These are phyloP conservation scores for Agrilus cyanescens DNA, from an alignment of 2,888 invertebrate genomes.

Conservation along the genomic window DNA sequence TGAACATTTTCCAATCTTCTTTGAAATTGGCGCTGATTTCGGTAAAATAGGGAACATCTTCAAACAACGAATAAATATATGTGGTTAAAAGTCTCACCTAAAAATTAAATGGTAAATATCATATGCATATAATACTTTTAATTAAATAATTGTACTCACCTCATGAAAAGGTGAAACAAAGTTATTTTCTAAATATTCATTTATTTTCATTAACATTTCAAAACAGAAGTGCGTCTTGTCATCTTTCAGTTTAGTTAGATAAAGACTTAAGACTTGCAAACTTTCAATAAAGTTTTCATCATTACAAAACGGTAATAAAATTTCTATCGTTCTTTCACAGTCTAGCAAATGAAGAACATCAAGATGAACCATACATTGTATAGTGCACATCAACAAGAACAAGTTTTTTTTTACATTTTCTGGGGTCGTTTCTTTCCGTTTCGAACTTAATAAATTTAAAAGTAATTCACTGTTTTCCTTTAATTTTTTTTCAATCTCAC, in stretches of 20 bases:
- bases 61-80: slow-evolving; percentile 61
- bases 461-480: slow-evolving; percentile 16
- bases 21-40: slow-evolving; percentile 16
- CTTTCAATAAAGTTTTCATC: slow-evolving; percentile 38
- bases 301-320: slow-evolving; percentile 36
- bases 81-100: slow-evolving; percentile 58
- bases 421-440: slow-evolving; percentile 27
- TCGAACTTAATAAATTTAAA: slow-evolving; percentile 14
- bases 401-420: slow-evolving; percentile 23
- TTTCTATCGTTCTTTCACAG: slow-evolving; percentile 35
- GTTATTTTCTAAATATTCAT: slow-evolving; percentile 45
- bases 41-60: slow-evolving; percentile 36
- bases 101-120: slow-evolving; percentile 3
- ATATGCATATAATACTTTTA: slow-evolving; percentile 6
- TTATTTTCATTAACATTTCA: slow-evolving; percentile 37
- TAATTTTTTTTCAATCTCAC: slow-evolving; percentile 20
- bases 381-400: slow-evolving; percentile 43
- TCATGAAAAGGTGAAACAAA: slow-evolving; percentile 57
- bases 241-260: slow-evolving; percentile 39
- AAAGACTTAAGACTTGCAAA: slow-evolving; percentile 44
- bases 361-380: slow-evolving; percentile 50
- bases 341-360: slow-evolving; percentile 39
- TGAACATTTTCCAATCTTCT: slow-evolving; percentile 49
- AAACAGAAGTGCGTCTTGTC: slow-evolving; percentile 34
- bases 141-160: slow-evolving; percentile 36